A percentile compares a stretch with the other conserved stretches of the same genome.
phyloP scores from a whole-genome alignment of 2,797 vertebrate species.

The Hyperoplus lanceolatus region DNA sequence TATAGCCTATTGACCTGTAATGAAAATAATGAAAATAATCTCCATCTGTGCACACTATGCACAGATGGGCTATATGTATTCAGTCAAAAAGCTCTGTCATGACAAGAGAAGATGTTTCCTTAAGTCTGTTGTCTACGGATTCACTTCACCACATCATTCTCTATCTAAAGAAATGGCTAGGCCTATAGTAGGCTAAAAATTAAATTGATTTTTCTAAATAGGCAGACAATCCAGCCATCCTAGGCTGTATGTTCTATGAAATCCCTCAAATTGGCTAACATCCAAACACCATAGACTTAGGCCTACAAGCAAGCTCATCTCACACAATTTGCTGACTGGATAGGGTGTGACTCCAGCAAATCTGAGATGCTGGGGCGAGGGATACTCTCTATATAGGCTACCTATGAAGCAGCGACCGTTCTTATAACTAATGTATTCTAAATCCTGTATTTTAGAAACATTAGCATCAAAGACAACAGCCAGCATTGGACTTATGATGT shows the following conservation, averaged over 20 bases:
- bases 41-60: too few species aligned
- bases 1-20: not conserved
- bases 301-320: conserved; percentile 5
- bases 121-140: not conserved
- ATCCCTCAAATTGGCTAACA: conserved; percentile 16
- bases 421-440: not conserved
- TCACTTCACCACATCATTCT: too few species aligned
- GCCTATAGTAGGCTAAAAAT: too few species aligned
- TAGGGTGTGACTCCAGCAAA: conserved; percentile 38
- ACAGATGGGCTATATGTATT: not conserved
- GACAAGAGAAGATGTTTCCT: not conserved
- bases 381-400: not conserved
- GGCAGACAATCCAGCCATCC: not conserved
- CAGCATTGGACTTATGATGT: conserved; percentile 25
- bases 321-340: conserved; percentile 49
- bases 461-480: conserved; percentile 7
- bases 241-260: not conserved
- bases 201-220: too few species aligned
- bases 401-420: not conserved
- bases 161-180: too few species aligned
- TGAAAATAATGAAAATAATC: not conserved
- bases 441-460: not conserved
- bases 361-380: not conserved
- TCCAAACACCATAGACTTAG: conserved; percentile 34
- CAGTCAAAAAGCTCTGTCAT: not conserved